A percentile compares a stretch with the other conserved stretches of the same genome.
Evolutionary conservation across 1,140 invertebrate genomes (phyloP).

Genomic region (Littorina saxatilis): DNA sequence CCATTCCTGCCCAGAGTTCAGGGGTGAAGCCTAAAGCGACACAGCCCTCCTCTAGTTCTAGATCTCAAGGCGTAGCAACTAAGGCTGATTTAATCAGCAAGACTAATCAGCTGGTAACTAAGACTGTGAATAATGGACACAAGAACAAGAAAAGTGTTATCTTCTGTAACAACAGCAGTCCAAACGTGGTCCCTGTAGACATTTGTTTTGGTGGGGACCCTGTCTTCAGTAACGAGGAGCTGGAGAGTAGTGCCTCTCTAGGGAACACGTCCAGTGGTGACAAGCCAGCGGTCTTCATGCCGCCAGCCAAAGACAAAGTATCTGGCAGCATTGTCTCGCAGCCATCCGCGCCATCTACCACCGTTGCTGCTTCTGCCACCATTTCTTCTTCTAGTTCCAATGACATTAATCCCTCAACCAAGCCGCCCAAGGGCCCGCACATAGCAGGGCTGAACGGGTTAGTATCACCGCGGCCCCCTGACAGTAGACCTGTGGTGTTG

Average conservation of each 20-base stretch:
- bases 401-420: background rate
- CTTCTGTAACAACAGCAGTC: background rate
- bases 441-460: constrained; percentile 18
- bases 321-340: background rate
- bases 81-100: background rate
- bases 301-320: background rate
- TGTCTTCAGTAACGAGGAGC: no score
- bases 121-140: background rate
- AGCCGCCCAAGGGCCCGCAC: constrained; percentile 15
- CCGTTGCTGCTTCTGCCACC: background rate
- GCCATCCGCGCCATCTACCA: background rate
- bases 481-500: no score
- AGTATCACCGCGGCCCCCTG: background rate
- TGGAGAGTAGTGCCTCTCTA: no score
- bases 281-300: no score
- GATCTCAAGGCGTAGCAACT: no score
- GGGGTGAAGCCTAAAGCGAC: no score
- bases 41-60: no score
- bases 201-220: no score
- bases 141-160: background rate
- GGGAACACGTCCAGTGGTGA: no score
- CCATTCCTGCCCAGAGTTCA: no score
- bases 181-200: background rate
- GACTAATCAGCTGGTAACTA: background rate
- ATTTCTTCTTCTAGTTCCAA: background rate